phyloP scores from a whole-genome alignment of 2,888 invertebrate species.

The Hyles lineata region DNA sequence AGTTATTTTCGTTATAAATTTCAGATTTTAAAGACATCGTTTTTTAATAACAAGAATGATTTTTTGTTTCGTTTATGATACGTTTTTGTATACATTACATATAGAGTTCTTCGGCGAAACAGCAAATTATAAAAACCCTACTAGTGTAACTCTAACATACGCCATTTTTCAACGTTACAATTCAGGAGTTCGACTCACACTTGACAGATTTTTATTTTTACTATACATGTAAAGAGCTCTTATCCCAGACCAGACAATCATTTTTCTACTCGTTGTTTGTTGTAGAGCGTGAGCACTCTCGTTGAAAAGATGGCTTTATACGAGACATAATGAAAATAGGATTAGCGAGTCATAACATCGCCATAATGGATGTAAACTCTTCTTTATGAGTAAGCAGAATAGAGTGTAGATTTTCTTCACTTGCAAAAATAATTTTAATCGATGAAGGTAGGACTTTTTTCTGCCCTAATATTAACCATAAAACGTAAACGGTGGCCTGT shows the following conservation, averaged over 20 bases:
- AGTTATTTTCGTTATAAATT: too few species aligned
- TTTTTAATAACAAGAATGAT: too few species aligned
- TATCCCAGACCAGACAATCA: constrained; percentile 4
- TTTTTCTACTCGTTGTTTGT: not conserved
- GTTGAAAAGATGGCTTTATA: constrained; percentile 4
- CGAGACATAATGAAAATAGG: not conserved
- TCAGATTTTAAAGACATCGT: too few species aligned
- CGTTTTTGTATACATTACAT: too few species aligned
- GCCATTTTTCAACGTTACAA: too few species aligned
- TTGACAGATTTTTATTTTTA: not conserved
- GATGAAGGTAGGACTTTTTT: too few species aligned
- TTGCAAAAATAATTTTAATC: too few species aligned
- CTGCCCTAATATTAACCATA: too few species aligned
- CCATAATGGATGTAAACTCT: constrained; percentile 1
- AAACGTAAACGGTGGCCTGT: not conserved
- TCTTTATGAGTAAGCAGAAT: not conserved
- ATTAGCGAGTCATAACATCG: not conserved
- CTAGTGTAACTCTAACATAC: too few species aligned
- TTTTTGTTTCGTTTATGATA: too few species aligned
- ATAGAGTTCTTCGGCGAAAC: too few species aligned
- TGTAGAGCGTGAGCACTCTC: constrained; percentile 9
- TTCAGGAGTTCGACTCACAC: not conserved
- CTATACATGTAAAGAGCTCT: not conserved
- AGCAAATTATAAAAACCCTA: too few species aligned
- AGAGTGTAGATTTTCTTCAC: not conserved